Percentiles rank a stretch among this genome's conserved stretches.
Evolutionary conservation across 2,113 vertebrate species (phyloP).

Genomic region (Macaca nemestrina): DNA sequence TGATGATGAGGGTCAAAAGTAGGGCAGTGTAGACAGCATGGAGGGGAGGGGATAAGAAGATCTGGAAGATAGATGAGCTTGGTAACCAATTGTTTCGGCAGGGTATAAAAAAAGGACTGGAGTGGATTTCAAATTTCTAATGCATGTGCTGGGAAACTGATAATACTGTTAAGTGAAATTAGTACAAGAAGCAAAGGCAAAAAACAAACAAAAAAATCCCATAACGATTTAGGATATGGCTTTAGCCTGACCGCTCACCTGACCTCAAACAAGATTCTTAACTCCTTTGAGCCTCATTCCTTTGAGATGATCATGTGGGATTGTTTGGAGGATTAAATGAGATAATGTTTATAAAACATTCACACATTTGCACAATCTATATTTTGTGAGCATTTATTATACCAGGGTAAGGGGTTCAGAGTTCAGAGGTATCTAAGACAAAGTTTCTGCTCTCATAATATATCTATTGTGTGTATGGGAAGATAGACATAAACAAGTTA

Average conservation of each 20-base stretch:
- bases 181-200: background rate
- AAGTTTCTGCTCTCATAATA: background rate
- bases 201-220: background rate
- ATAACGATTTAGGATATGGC: background rate
- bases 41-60: background rate
- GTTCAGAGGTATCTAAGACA: background rate
- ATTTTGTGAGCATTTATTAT: background rate
- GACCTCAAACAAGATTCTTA: background rate
- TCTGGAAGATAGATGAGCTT: background rate
- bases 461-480: background rate
- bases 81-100: background rate
- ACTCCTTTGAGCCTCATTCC: background rate
- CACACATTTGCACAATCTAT: background rate
- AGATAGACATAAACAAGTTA: background rate
- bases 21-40: background rate
- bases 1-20: background rate
- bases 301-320: background rate
- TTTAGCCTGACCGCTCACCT: background rate
- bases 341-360: background rate
- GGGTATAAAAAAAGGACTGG: background rate
- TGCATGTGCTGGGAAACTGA: background rate
- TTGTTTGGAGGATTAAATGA: background rate
- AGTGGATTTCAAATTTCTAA: background rate
- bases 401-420: background rate
- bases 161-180: background rate